A percentile compares a stretch with the other conserved stretches of the same genome.
These are phyloP conservation scores for Caenorhabditis panamensis DNA, from an alignment of 2,888 invertebrate species.

Conservation along the genomic window DNA sequence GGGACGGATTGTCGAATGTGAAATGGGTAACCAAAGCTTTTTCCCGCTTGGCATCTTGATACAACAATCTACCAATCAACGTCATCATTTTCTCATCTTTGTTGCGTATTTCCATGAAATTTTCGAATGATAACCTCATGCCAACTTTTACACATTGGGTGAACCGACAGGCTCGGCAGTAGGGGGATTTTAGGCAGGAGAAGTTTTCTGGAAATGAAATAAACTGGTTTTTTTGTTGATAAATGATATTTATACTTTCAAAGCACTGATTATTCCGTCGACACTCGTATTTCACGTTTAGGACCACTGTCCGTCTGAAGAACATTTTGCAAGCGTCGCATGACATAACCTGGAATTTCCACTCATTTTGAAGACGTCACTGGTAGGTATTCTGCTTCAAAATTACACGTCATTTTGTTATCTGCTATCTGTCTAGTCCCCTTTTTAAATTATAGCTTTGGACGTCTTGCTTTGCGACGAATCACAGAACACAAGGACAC, in stretches of 20 bases:
- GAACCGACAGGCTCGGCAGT: slow-evolving; percentile 40
- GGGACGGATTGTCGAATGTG: slow-evolving; percentile 40
- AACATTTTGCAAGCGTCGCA: slow-evolving; percentile 52
- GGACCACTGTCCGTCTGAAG: slow-evolving; percentile 28
- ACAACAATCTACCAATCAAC: slow-evolving; percentile 35
- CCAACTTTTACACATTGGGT: slow-evolving; percentile 25
- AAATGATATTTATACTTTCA: too few relatives aligned
- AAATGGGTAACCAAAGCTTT: slow-evolving; percentile 24
- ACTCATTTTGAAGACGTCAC: too few relatives aligned
- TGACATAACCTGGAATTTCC: slow-evolving; percentile 20
- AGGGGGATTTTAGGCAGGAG: slow-evolving; percentile 22
- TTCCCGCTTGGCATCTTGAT: slow-evolving; percentile 28
- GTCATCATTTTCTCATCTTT: slow-evolving; percentile 23
- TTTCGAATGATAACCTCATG: slow-evolving; percentile 28
- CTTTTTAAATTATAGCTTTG: too few relatives aligned
- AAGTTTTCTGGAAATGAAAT: slow-evolving; percentile 1
- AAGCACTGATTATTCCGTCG: slow-evolving; percentile 28
- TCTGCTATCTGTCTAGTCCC: too few relatives aligned
- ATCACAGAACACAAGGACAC: too few relatives aligned
- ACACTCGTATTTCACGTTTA: slow-evolving; percentile 25
- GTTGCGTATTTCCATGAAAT: slow-evolving; percentile 22
- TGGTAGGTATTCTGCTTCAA: too few relatives aligned
- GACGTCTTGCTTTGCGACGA: too few relatives aligned
- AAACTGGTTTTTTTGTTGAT: too few relatives aligned
- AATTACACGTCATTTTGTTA: too few relatives aligned